A percentile compares a stretch with the other conserved stretches of the same genome.
Evolutionary conservation across 2,797 vertebrate species (phyloP).

Genomic region (Atherinosoma microstoma): DNA sequence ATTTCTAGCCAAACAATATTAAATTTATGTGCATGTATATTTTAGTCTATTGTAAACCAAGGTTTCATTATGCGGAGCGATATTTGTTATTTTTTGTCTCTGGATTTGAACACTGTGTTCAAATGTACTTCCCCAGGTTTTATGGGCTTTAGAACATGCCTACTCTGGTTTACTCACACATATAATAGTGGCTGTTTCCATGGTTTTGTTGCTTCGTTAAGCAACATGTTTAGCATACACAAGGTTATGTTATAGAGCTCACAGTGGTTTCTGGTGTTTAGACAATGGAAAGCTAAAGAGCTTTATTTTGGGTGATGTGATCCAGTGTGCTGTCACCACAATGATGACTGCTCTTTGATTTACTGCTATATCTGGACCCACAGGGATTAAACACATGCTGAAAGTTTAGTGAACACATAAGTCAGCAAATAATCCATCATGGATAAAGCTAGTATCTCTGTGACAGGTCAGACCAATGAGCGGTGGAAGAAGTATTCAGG

Average conservation of each 20-base stretch:
- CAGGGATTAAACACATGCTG: conserved; percentile 44
- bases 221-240: conserved; percentile 58
- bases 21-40: not conserved
- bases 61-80: not conserved
- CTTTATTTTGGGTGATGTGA: conserved; percentile 68
- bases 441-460: conserved; percentile 9
- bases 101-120: conserved; percentile 24
- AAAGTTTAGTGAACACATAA: conserved; percentile 45
- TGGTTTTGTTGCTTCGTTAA: conserved; percentile 74
- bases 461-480: conserved; percentile 2
- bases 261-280: conserved; percentile 67
- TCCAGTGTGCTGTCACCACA: conserved; percentile 56
- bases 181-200: conserved; percentile 63
- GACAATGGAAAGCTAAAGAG: conserved; percentile 66
- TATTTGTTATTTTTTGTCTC: conserved; percentile 12
- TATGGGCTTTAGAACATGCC: conserved; percentile 41
- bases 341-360: conserved; percentile 55
- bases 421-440: conserved; percentile 47
- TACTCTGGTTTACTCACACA: conserved; percentile 49
- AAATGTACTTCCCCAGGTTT: conserved; percentile 39
- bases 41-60: conserved; percentile 5
- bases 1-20: not conserved
- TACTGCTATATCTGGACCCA: conserved; percentile 43
- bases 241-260: conserved; percentile 59
- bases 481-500: not conserved